These are phyloP conservation scores for Zalophus californianus DNA, from an alignment of 2,797 vertebrate species.

Conservation along the genomic window DNA sequence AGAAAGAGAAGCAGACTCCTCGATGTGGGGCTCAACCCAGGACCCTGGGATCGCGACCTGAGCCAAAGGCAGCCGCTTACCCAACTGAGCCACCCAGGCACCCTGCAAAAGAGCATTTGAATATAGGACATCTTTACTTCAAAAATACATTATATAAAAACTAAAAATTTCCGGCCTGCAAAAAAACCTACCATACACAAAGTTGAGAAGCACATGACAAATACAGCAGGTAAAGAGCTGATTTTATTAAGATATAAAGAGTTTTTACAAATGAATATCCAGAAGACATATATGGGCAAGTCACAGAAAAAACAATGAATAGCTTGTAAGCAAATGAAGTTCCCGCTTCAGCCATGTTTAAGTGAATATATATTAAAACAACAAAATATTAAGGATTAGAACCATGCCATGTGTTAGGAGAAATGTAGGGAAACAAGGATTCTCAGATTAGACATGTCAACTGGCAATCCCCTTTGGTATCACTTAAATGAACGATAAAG, in stretches of 20 bases:
- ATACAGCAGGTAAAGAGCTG: not conserved
- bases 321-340: slow-evolving; percentile 30
- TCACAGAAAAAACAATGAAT: not conserved
- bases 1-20: not conserved
- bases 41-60: not conserved
- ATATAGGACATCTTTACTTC: not conserved
- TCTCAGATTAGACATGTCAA: not conserved
- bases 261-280: not conserved
- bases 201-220: not conserved
- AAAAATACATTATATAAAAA: not conserved
- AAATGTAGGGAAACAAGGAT: not conserved
- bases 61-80: not conserved
- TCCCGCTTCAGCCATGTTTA: not conserved
- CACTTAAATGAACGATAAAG: not conserved
- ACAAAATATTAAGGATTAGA: slow-evolving; percentile 27
- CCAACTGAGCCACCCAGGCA: too few species aligned
- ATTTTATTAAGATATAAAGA: slow-evolving; percentile 19
- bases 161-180: not conserved
- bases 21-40: not conserved
- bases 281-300: not conserved
- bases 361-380: not conserved
- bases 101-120: not conserved
- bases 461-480: not conserved
- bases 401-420: not conserved
- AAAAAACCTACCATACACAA: not conserved